phyloP scores from a whole-genome alignment of 2,113 vertebrate species.

The cattle (Bos taurus) region DNA sequence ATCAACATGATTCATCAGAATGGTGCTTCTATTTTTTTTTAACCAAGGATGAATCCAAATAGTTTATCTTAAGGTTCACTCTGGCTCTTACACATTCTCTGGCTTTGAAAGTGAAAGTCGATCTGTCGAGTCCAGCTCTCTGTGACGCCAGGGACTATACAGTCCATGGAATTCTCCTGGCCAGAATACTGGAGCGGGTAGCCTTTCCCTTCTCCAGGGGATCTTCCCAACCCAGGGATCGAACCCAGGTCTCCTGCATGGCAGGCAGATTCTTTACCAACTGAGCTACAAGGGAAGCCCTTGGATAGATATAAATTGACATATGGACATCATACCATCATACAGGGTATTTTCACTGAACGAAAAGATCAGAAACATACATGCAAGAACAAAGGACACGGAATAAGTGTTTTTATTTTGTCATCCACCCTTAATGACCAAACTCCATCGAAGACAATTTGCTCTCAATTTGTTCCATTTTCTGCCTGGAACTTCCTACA shows the following conservation, averaged over 20 bases:
- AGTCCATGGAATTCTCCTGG: not conserved
- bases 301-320: not conserved
- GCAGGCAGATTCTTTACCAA: not conserved
- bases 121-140: not conserved
- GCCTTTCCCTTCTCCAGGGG: not conserved
- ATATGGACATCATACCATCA: not conserved
- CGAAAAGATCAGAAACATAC: not conserved
- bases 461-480: not conserved
- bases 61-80: not conserved
- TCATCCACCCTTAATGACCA: not conserved
- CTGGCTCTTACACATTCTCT: not conserved
- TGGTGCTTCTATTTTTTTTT: not conserved
- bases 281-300: not conserved
- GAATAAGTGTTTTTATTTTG: not conserved
- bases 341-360: not conserved
- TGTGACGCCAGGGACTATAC: not conserved
- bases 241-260: not conserved
- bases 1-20: not conserved
- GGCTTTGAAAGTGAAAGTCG: not conserved
- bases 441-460: not conserved
- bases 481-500: not conserved
- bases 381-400: not conserved
- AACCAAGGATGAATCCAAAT: not conserved
- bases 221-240: not conserved
- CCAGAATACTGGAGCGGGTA: not conserved